Evolutionary conservation across 2,113 vertebrate species (phyloP), one percentile per base, ranked within the genome.

Genomic region (Hemiprocne comata): DNA sequence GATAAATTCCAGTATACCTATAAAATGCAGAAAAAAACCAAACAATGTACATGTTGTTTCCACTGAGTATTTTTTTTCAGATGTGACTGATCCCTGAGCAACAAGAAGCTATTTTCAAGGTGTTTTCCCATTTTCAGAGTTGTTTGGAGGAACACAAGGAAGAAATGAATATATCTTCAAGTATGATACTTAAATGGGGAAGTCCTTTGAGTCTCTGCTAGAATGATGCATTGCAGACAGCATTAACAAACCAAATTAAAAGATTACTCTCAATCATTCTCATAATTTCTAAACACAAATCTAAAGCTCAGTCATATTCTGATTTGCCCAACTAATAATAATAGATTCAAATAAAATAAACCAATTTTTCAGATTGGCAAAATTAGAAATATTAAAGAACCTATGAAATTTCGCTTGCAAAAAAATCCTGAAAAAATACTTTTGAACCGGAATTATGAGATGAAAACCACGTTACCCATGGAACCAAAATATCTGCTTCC

Each of bases 1-100:
- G 98, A 99, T 99, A 98, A 99, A 99, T 98, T 99, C 99, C 98
- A 99, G 98, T 97, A 99, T 99, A 97, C 99, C 99, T 99, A 75
- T 10, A 74, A 95, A 98, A 96, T 42, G 54, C 34, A 96, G 67
- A 55, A 33, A 87, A 55, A 96, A 61, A 75, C 21, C 74, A 97
- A 93, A 87, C 90, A 97, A 85, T 93, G 57, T 83, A 82, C 19
- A 77, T 28, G 50, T 10, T 44, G 83, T 65, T 92, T 89, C 34
- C n/a, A 84, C 3, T 75, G 48, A 81, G 26, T 44, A 21, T 4
- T 18, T 55, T 86, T 61, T 55, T 79, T 20, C 11, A 84, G 26
- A 38, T 51, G 40, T 58, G 13, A 48, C 64, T 66, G 50, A 88
- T 73, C 21, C 44, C 71, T 74, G 62, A 87, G 58, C 8, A 13